Conservation (phyloP, 2,888 invertebrate genomes). For the Hetaerina titia region DNA sequence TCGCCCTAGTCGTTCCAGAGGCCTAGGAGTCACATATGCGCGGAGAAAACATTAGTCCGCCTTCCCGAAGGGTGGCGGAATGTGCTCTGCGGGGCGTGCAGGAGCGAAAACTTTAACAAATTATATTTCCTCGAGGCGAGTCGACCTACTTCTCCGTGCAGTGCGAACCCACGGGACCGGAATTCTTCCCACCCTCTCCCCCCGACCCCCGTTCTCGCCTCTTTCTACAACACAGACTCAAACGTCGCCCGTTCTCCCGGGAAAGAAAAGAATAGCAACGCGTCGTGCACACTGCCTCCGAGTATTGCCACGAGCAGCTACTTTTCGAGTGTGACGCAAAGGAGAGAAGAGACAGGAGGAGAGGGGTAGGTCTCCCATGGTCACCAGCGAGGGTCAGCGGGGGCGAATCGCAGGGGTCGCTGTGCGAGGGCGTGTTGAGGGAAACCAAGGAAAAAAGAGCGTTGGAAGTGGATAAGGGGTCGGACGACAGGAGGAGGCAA, state of each 20-base stretch:
- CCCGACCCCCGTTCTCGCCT: no score
- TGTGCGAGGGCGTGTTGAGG: no score
- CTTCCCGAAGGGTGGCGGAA: neutral
- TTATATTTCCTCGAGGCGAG: neutral
- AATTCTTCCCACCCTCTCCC: neutral
- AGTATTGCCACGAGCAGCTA: neutral
- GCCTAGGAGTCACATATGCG: neutral
- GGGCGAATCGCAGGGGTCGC: neutral
- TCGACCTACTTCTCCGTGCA: conserved; percentile 14
- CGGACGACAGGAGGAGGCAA: neutral
- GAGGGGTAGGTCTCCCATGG: neutral
- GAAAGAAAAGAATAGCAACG: neutral
- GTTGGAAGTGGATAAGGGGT: neutral
- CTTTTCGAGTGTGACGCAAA: neutral
- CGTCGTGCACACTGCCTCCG: neutral
- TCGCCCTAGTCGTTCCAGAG: neutral
- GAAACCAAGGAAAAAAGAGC: neutral
- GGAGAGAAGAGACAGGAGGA: neutral
- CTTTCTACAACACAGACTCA: neutral
- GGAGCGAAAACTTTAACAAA: conserved; percentile 9
- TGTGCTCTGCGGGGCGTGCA: neutral
- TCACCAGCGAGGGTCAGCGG: neutral
- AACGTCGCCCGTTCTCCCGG: neutral
- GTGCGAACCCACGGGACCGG: neutral
- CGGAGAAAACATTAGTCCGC: neutral